Evolutionary conservation across 2,113 vertebrate genomes (phyloP), one percentile per base, ranked within the genome.

Genomic region (Psettodes erumei): DNA sequence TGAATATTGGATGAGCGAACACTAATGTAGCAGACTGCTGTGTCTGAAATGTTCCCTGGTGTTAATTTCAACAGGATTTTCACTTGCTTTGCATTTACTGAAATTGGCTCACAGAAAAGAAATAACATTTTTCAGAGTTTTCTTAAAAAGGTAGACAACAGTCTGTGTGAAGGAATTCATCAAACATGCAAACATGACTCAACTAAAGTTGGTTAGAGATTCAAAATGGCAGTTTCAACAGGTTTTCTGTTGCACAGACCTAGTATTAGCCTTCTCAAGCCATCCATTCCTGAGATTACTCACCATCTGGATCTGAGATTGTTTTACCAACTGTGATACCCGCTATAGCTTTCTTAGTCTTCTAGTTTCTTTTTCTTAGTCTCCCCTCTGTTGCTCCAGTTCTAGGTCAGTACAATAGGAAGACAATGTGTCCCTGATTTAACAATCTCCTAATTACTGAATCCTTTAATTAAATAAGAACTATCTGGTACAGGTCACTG

Each of bases 391-490:
- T 27, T 77, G 65, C 69, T 86, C 56, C 43, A 74, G 23, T 76
- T 81, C 27, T 6, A n/a, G 61, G n/a, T n/a, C 13, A 23, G 68
- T 19, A 50, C 54, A 80, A 60, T 8, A 35, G n/a, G 58, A 66
- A 78, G 38, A 82, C 61, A 65, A 75, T 32, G 58, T 77, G 84
- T 79, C 75, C 61, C 62, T 16, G 68, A 63, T 60, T 85, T 72
- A 87, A 82, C 63, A 55, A 58, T 54, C 60, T 8, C 43, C 66
- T 78, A 67, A 87, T 82, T 61, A 74, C 60, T n/a, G 40, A 79
- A 87, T 81, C 83, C 65, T 75, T 79, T 72, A 83, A 81, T 70
- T 65, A 73, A 77, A 50, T 38, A 16, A 71, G 62, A 67, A 55
- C 63, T 37, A 43, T 43, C 9, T 37, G 19, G 16, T 43, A 65